Evolutionary conservation across 2,888 invertebrate species (phyloP), one percentile per base, ranked within the genome.

Genomic region (Andrena minutula): DNA sequence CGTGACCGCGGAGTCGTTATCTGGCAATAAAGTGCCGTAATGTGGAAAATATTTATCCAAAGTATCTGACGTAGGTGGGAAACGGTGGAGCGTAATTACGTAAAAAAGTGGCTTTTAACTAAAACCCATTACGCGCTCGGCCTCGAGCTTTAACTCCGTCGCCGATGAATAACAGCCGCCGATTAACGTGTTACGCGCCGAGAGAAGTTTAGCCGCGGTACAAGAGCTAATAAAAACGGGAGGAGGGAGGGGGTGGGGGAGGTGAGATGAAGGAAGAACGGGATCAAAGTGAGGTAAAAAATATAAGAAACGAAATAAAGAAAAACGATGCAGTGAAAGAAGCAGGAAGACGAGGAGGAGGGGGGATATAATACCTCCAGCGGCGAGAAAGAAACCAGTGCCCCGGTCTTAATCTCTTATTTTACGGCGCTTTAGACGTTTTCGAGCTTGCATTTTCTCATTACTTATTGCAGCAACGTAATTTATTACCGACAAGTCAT

Each of bases 351-450:
- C 3, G 28, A 6, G 23, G 35, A 41, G 20, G 12, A 5, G 10
- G 41, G 41, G 12, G 6, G 56, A 53, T 30, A 65, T 65, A 70
- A 70, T 76, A 70, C 56, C 64, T 41, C 16, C 23, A 4, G 56
- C 23, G 23, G 51, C n/a, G 41, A n/a, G 49, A 80, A 79, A 65
- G 65, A 78, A 77, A 49, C 63, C 41, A 30, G 8, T 10, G 49
- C 56, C 35, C 71, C 56, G 80, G 66, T 81, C 79, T 79, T 81
- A 81, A 81, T 81, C 79, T 64, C 66, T 69, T 73, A 79, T 73
- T 81, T 81, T 79, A 79, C 80, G 80, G 68, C 63, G 69, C 63
- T 63, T 81, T 79, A 74, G 69, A 81, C 80, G 60, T 74, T 81
- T 81, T 80, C 68, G 68, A 80, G 79, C 69, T 69, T 73, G 80